These are phyloP conservation scores for Plagodis dolabraria DNA, from an alignment of 2,888 invertebrate species.

Conservation along the genomic window DNA sequence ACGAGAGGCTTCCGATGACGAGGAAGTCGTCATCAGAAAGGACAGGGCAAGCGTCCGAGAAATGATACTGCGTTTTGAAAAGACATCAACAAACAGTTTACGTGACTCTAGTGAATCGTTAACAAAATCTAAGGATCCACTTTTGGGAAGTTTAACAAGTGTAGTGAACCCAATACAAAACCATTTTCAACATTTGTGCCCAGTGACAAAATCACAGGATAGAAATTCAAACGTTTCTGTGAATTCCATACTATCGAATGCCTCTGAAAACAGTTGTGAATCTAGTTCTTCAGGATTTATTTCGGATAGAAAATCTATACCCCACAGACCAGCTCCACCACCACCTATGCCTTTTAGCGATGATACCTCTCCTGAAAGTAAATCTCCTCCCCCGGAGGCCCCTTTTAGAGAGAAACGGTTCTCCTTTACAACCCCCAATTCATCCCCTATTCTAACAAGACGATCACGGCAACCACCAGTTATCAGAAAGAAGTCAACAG, in stretches of 20 bases:
- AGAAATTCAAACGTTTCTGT: constrained; percentile 79
- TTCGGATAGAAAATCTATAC: constrained; percentile 74
- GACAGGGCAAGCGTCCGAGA: constrained; percentile 72
- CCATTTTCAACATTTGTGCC: constrained; percentile 70
- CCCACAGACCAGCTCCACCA: constrained; percentile 78
- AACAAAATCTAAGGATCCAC: constrained; percentile 62
- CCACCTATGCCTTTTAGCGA: constrained; percentile 73
- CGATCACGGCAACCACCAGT: constrained; percentile 77
- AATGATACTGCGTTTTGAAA: constrained; percentile 78
- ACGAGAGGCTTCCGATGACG: constrained; percentile 65
- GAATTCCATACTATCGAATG: constrained; percentile 78
- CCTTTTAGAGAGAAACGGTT: constrained; percentile 57
- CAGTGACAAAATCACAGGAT: constrained; percentile 70
- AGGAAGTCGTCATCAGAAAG: constrained; percentile 66
- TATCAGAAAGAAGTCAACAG: constrained; percentile 72
- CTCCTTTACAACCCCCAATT: constrained; percentile 68
- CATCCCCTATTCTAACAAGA: constrained; percentile 67
- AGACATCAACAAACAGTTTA: constrained; percentile 56
- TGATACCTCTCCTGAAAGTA: constrained; percentile 58
- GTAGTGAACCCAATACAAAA: constrained; percentile 71
- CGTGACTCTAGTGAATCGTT: constrained; percentile 70
- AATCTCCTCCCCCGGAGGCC: constrained; percentile 57
- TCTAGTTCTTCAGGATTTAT: constrained; percentile 81
- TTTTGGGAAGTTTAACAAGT: constrained; percentile 71
- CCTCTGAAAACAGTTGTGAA: constrained; percentile 75